phyloP scores from a whole-genome alignment of 2,113 vertebrate genomes.

The Pteropus alecto region DNA sequence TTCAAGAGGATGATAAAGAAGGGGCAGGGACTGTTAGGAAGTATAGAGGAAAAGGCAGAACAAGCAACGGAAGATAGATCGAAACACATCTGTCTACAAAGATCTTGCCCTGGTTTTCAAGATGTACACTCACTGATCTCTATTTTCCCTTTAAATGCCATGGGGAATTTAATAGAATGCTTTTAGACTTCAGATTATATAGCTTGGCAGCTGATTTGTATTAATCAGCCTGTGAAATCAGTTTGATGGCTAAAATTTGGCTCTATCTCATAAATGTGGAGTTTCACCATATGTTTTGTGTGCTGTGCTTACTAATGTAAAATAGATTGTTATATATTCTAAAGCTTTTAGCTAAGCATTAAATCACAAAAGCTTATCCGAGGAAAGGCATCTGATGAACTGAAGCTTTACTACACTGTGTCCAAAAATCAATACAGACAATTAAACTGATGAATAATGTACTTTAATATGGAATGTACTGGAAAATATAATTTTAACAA shows the following conservation, averaged over 20 bases:
- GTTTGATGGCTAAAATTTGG: neutral
- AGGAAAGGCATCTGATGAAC: neutral
- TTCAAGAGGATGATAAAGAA: neutral
- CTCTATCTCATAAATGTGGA: neutral
- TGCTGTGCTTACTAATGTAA: neutral
- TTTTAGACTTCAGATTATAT: neutral
- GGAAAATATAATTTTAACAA: neutral
- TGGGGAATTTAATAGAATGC: neutral
- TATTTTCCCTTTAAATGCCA: neutral
- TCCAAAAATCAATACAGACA: neutral
- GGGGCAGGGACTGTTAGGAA: too few relatives aligned
- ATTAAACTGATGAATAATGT: neutral
- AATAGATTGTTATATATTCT: neutral
- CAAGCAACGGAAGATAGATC: neutral
- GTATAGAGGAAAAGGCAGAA: neutral
- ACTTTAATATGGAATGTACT: neutral
- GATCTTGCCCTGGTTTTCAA: neutral
- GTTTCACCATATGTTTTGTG: neutral
- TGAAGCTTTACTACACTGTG: neutral
- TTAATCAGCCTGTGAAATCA: neutral
- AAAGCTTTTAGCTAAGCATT: neutral
- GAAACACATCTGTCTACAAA: neutral
- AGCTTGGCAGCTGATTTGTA: neutral
- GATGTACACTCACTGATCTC: neutral
- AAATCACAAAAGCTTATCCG: neutral